Evolutionary conservation across 2,797 vertebrate genomes (phyloP), one percentile per base, ranked within the genome.

Genomic region (Alfaro cultratus): DNA sequence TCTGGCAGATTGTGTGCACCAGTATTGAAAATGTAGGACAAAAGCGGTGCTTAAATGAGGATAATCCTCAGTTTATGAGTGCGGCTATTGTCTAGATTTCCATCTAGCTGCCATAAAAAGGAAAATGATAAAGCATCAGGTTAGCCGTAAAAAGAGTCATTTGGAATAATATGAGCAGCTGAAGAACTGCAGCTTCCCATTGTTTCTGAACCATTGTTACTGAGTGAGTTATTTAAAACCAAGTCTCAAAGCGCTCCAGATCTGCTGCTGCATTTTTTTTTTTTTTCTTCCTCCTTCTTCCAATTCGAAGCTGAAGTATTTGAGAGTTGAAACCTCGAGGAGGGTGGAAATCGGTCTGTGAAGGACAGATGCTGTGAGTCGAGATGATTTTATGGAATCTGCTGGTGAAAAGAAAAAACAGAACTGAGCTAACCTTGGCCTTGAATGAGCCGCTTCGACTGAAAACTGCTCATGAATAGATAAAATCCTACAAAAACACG

Each of bases 1-100:
- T 87, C 87, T 92, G 88, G 9, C 57, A 67, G 76, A 88, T 68
- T 86, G 79, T 87, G 78, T 75, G 83, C 81, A 87, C 86, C 64
- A 77, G 74, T 74, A 73, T 41, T 75, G 74, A 15, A 57, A 87
- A 85, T 86, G 82, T 80, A 77, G 76, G 86, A 83, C 80, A 89
- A 91, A 88, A 78, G 80, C 76, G 47, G 76, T 5, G 55, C 51
- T 87, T 51, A 79, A 85, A 82, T 55, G 64, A 73, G 84, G 74
- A 87, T 83, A 62, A 80, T 83, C 83, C 81, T 80, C 55, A 75
- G 82, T 89, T 83, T 78, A 78, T 3, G 7, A 87, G 31, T 79
- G 80, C 21, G 23, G 64, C 43, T 77, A 80, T 74, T 87, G 78
- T 83, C 45, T 77, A 39, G 45, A 82, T 82, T 78, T 86, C 45